Evolutionary conservation across 2,797 vertebrate species (phyloP), one percentile per base, ranked within the genome.

Genomic region (Hydrolagus colliei): DNA sequence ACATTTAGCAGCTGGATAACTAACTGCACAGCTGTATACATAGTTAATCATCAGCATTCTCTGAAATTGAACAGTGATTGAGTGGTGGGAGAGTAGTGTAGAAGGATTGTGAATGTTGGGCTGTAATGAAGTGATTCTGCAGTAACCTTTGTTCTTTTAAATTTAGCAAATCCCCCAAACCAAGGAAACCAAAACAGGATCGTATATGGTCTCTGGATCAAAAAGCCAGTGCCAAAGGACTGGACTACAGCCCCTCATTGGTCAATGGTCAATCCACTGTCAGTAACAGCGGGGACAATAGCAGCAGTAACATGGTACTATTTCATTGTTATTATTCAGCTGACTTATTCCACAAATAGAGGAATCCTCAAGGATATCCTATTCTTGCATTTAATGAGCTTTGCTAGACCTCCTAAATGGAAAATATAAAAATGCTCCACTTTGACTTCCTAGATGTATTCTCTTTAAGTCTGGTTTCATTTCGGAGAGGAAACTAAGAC

Each of bases 211-310:
- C 90, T 16, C 93, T 93, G 86, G 92, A 93, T 73, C 95, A 95
- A 27, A 84, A 84, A 9, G 93, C 85, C 87, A 95, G 92, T 89
- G 89, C 93, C 89, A 95, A 95, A 92, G 90, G 94, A 2, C 93
- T 99, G 52, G 98, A 99, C 91, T 98, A 97, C 88, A 99, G 97
- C 27, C 87, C 92, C 67, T 92, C 91, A 0, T 94, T 96, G 59
- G 93, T 93, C 91, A 94, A 95, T 0, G 92, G 93, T 41, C 79
- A 71, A 35, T 68, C 79, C 9, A 52, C 79, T 32, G 27, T 68
- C 65, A 4, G 12, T 27, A 71, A 20, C 14, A 84, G n/a, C 2
- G 79, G 79, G 20, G 79, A 71, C 68, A 65, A 71, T 32, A 68
- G 27, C 65, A 84, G 16, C 68, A 35, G 4, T 68, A 65, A 84